A percentile compares a stretch with the other conserved stretches of the same genome.
These are phyloP conservation scores for Lissocephala sabroskyi DNA, from an alignment of 2,888 invertebrate species.

Conservation along the genomic window DNA sequence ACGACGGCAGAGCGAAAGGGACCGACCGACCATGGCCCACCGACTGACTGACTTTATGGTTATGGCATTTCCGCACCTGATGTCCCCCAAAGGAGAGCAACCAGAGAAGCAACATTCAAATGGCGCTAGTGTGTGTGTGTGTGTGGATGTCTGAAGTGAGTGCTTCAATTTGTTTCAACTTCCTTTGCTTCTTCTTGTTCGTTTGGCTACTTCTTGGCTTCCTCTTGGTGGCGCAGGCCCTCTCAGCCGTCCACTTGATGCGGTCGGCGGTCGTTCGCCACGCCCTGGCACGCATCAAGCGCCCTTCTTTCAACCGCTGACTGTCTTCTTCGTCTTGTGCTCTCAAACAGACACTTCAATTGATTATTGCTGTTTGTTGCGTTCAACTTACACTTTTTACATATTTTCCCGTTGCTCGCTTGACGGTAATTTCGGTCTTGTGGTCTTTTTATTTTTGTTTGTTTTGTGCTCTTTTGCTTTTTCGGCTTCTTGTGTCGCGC, in stretches of 20 bases:
- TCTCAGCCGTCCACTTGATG: too few species aligned
- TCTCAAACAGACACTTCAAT: slow-evolving; percentile 51
- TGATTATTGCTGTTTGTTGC: slow-evolving; percentile 40
- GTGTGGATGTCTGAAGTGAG: slow-evolving; percentile 42
- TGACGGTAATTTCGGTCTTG: background rate
- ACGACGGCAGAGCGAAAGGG: too few species aligned
- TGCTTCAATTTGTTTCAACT: slow-evolving; percentile 43
- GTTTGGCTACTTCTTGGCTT: too few species aligned
- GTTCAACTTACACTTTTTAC: background rate
- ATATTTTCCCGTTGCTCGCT: background rate
- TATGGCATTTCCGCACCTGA: slow-evolving; percentile 48
- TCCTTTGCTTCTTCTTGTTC: background rate
- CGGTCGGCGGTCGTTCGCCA: too few species aligned
- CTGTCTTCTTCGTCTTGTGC: too few species aligned
- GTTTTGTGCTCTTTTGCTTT: slow-evolving; percentile 4
- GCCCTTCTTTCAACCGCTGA: too few species aligned
- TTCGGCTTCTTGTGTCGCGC: background rate
- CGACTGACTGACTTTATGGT: slow-evolving; percentile 29
- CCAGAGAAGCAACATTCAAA: slow-evolving; percentile 8
- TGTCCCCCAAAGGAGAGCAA: slow-evolving; percentile 14
- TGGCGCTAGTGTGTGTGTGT: slow-evolving; percentile 8
- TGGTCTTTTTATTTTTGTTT: background rate
- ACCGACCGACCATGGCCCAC: slow-evolving; percentile 35
- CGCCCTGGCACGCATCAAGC: too few species aligned
- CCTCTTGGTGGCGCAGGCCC: too few species aligned